Base-by-base conservation (phyloP, 1,140 invertebrate species). In the Trachymyrmex septentrionalis region DNA sequence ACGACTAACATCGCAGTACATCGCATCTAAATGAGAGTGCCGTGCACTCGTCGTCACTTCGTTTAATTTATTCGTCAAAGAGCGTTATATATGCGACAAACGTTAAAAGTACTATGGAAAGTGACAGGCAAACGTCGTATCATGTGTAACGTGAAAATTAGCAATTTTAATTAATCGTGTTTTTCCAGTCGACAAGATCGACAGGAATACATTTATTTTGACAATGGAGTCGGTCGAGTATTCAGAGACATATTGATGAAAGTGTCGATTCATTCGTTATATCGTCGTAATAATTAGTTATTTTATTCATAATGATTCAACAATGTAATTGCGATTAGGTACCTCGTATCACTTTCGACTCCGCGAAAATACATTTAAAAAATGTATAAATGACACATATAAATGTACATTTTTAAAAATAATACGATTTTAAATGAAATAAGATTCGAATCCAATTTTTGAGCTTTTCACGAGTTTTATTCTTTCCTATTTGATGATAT, bases 141-240 rank as follows among this genome's bases (percentile, higher is more conserved):
- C n/a, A 12, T 9, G 21, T n/a, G 30, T 38, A 21, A 67, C 64
- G 64, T n/a, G 64, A 67, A 67, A 34, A 64, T 50, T n/a, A 66
- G 1, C 21, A 48, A 57, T 38, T 24, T 21, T 1, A 34, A 48
- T 50, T 24, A 53, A n/a, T 6, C 44, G 19, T 50, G 24, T 34
- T 66, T 64, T 78, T 10, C 3, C 12, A 19, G 12, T 44, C n/a
- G 24, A 64, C 63, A 64, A 34, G 16, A 30, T 30, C 19, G 44
- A 21, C 12, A n/a, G 27, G 27, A n/a, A 2, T 10, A 48, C 21
- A 2, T 38, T 21, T 19, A 19, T 57, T 38, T 21, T 16, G 73
- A 63, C 16, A 44, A 30, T 34, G 19, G 38, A 38, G 0, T 16
- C 14, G 19, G 27, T 1, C 4, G 9, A 4, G 6, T 50, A 27